Conservation (phyloP, 2,113 vertebrate genomes). For the Scomber japonicus region DNA sequence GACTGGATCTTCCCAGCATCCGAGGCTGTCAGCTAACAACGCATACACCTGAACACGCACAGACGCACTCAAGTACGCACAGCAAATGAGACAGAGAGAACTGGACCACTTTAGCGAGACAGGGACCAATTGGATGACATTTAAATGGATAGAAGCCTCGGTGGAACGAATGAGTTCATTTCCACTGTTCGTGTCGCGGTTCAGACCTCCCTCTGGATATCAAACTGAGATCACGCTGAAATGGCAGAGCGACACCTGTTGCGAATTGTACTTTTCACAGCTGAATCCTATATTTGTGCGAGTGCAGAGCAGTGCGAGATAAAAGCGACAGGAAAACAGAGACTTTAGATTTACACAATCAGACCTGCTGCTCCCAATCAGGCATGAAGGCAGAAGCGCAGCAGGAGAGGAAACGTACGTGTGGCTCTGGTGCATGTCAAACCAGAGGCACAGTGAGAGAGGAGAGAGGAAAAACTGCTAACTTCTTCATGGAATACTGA, state of each 20-base stretch:
- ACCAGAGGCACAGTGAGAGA: conserved; percentile 13
- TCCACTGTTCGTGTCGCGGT: conserved; percentile 34
- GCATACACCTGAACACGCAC: conserved; percentile 24
- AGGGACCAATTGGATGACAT: conserved; percentile 55
- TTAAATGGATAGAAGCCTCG: conserved; percentile 54
- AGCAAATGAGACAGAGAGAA: conserved; percentile 37
- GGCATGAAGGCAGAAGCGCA: conserved; percentile 51
- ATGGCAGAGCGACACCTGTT: conserved; percentile 47
- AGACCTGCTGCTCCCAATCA: conserved; percentile 75
- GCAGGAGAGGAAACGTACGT: conserved; percentile 28
- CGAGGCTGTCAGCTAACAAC: conserved; percentile 36
- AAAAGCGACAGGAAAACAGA: conserved; percentile 54
- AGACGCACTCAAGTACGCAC: not conserved
- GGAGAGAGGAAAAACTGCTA: not conserved
- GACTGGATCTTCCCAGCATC: conserved; percentile 36
- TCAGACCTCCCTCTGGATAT: conserved; percentile 50
- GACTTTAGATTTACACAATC: conserved; percentile 57
- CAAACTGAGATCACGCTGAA: conserved; percentile 52
- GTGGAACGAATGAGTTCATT: conserved; percentile 58
- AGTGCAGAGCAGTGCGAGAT: conserved; percentile 13
- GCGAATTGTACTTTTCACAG: conserved; percentile 61
- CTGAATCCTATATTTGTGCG: conserved; percentile 38
- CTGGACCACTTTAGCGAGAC: conserved; percentile 39
- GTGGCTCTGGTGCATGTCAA: conserved; percentile 33
- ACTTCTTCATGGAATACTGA: not conserved